Base-by-base conservation (phyloP, 53 echinoderm and acorn worm species). In the Actinopyga echinites region DNA sequence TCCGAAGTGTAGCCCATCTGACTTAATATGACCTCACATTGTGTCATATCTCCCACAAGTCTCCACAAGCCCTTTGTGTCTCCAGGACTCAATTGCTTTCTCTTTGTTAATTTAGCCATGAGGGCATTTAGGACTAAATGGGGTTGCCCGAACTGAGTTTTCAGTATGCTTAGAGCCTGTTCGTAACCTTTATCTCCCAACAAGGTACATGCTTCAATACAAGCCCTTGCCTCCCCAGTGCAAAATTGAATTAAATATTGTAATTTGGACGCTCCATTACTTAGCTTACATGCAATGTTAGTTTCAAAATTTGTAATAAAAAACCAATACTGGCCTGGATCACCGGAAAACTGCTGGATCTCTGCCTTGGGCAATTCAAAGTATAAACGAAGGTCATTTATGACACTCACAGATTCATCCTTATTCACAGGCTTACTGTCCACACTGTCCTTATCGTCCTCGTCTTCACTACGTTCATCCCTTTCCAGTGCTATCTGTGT, bases 71-170 rank as follows among this genome's bases (percentile, higher is more conserved):
- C 74, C 21, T 84, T 45, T 36, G 59, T 58, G 56, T 84, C 74
- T 17, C 74, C 85, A 44, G 74, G 35, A 74, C 59, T 60, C 54
- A 74, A 30, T 52, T 55, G 85, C 30, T 74, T 84, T 37, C 85
- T 34, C 60, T 49, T 74, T 1, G 58, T 56, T 57, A 84, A 58
- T 34, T 65, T 83, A 10, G 57, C 56, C 85, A 84, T 74, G 12
- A 84, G 36, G 52, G 85, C 73, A 74, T 84, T 57, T 8, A 84
- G 29, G 1, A 84, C 59, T 43, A 84, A 84, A 84, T 84, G 85
- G 20, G 85, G 60, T 74, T 84, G 74, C 22, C 85, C 85, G 22
- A 84, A 84, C 17, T 74, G 74, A 56, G 73, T 57, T 60, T 58
- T 84, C 12, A 84, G 74, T 55, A 84, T 84, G 23, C 23, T 8